Conservation (phyloP, 1,140 invertebrate genomes). For the Zaprionus tsacasi region DNA sequence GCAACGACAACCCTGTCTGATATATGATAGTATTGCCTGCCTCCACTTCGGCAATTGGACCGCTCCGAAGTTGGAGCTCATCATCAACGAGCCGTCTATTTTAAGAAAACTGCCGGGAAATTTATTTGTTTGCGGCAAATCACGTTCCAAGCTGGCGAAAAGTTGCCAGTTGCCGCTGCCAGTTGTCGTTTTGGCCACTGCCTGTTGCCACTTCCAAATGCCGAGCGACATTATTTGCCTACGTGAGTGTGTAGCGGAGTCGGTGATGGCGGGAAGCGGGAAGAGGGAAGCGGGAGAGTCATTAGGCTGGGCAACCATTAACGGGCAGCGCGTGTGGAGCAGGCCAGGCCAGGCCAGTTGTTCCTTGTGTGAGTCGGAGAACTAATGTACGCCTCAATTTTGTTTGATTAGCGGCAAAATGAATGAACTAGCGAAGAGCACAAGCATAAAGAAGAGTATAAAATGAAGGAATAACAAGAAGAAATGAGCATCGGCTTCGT, state of each 20-base stretch:
- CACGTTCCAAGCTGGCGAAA: neutral
- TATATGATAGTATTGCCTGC: no score
- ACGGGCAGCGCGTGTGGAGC: neutral
- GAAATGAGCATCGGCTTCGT: neutral
- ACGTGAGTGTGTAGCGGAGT: neutral
- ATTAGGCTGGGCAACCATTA: slow-evolving; percentile 1
- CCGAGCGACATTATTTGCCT: slow-evolving; percentile 4
- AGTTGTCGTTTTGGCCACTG: slow-evolving; percentile 1
- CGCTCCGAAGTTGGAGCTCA: neutral
- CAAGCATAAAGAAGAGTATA: neutral
- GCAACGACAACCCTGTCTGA: no score
- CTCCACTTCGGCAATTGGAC: no score
- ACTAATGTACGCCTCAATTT: neutral
- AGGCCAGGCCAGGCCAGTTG: neutral
- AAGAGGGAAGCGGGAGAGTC: neutral
- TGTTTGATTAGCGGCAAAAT: slow-evolving; percentile 5
- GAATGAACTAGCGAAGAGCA: neutral
- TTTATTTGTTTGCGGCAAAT: slow-evolving; percentile 5
- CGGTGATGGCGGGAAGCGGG: neutral
- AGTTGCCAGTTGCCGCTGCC: slow-evolving; percentile 2
- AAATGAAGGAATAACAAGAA: neutral
- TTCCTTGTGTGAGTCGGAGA: neutral
- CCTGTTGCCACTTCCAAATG: slow-evolving; percentile 3
- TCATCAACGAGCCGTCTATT: neutral
- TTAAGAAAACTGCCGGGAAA: neutral